Evolutionary conservation across 2,888 invertebrate species (phyloP).

Genomic region (Synergus itoensis): DNA sequence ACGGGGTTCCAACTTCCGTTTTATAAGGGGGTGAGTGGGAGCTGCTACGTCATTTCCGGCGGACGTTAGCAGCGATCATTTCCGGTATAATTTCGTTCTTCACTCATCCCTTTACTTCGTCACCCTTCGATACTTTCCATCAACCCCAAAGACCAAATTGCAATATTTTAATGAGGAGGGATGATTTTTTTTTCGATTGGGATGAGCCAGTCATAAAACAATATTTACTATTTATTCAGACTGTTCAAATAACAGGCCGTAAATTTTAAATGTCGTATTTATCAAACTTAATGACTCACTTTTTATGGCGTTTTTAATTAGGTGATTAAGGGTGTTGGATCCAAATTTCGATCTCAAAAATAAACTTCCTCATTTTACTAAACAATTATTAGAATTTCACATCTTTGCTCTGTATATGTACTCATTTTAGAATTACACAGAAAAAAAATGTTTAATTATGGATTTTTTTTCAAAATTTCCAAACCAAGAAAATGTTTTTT

Average conservation of each 20-base stretch:
- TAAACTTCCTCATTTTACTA: too few species aligned
- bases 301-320: background rate
- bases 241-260: background rate
- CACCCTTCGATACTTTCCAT: slow-evolving; percentile 41
- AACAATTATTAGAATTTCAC: too few species aligned
- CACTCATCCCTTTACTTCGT: slow-evolving; percentile 49
- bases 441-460: too few species aligned
- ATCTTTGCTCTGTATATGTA: too few species aligned
- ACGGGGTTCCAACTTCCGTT: slow-evolving; percentile 65
- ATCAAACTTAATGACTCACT: background rate
- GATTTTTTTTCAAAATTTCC: too few species aligned
- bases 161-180: background rate
- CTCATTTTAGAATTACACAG: too few species aligned
- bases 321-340: background rate
- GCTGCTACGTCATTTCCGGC: slow-evolving; percentile 73
- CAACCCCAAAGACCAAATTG: background rate
- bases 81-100: slow-evolving; percentile 53
- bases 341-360: too few species aligned
- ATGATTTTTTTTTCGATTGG: background rate
- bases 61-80: slow-evolving; percentile 54
- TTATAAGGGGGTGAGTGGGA: slow-evolving; percentile 61
- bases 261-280: background rate
- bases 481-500: too few species aligned
- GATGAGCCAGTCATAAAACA: background rate
- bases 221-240: background rate